Evolutionary conservation across 2,113 vertebrate species (phyloP), one percentile per base, ranked within the genome.

Genomic region (Eidolon helvum): DNA sequence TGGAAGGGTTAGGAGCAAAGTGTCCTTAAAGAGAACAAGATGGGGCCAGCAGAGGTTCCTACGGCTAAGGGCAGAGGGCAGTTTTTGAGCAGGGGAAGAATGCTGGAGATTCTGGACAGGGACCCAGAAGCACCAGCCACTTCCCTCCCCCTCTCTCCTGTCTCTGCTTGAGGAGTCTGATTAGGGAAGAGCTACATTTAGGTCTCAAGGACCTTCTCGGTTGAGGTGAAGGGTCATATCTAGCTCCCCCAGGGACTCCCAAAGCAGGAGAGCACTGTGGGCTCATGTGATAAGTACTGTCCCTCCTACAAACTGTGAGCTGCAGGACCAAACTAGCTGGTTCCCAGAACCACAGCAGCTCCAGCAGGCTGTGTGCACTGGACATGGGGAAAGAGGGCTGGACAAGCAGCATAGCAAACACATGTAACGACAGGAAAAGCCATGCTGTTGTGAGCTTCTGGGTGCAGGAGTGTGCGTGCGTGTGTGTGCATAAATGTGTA

Each of bases 21-120:
- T 98, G 98, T 98, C 97, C 98, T 98, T 98, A 98, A 92, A 91
- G 93, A 96, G 85, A 95, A 69, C 10, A 18, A 5, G 10, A 68
- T 14, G 11, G 59, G 72, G n/a, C 95, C 94, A 6, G n/a, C 55
- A 85, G 45, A 19, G 63, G 40, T 87, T 65, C 63, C 80, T 7
- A 18, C 28, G 10, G 30, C 65, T 53, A 26, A 85, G 61, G 61
- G 40, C 61, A 30, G 35, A 85, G 55, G 79, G 16, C 63, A 21
- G 55, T 53, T 75, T 88, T 57, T 16, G 80, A 72, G 33, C 72
- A 63, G 63, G 24, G 19, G 22, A 74, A 5, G 30, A 18, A 43
- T 53, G 24, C 72, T 78, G 4, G 45, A 71, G 12, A 28, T 78
- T 77, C 85, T 80, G 45, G 74, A 66, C 18, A 35, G 78, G 68